Percentiles rank a stretch among this genome's conserved stretches.
phyloP scores from a whole-genome alignment of 2,797 vertebrate genomes.

The Cichlasoma orientale region DNA sequence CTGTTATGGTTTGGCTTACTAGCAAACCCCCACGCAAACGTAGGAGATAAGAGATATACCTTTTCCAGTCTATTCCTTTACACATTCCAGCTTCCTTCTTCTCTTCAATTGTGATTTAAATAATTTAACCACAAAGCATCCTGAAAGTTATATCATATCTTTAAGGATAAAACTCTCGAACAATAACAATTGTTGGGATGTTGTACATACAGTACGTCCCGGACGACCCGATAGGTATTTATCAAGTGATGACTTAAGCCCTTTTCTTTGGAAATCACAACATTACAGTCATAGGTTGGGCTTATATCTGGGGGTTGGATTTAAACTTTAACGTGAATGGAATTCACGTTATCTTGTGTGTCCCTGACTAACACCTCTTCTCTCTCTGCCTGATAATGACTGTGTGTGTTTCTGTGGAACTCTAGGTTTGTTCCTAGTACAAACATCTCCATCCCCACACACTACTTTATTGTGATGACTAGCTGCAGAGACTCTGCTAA shows the following conservation, averaged over 20 bases:
- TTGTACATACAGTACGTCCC: too few relatives aligned
- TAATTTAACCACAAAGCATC: too few relatives aligned
- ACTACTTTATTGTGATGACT: conserved; percentile 88
- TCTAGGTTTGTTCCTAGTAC: conserved; percentile 66
- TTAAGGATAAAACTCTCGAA: neutral
- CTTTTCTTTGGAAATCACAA: too few relatives aligned
- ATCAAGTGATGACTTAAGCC: neutral
- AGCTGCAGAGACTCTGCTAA: conserved; percentile 81
- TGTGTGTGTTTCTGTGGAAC: neutral
- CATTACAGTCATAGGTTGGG: neutral
- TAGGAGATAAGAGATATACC: too few relatives aligned
- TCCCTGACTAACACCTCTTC: neutral
- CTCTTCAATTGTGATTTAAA: neutral
- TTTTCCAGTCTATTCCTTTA: too few relatives aligned
- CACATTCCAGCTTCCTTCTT: too few relatives aligned
- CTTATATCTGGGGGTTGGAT: accelerated
- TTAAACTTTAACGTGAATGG: neutral
- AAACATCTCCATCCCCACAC: conserved; percentile 85
- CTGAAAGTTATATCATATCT: too few relatives aligned
- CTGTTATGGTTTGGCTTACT: too few relatives aligned
- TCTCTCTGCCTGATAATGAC: neutral
- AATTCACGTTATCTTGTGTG: neutral
- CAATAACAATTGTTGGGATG: neutral
- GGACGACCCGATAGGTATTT: neutral
- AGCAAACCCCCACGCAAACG: too few relatives aligned